phyloP scores from a whole-genome alignment of 2,888 invertebrate genomes.

The Phengaris alcon region DNA sequence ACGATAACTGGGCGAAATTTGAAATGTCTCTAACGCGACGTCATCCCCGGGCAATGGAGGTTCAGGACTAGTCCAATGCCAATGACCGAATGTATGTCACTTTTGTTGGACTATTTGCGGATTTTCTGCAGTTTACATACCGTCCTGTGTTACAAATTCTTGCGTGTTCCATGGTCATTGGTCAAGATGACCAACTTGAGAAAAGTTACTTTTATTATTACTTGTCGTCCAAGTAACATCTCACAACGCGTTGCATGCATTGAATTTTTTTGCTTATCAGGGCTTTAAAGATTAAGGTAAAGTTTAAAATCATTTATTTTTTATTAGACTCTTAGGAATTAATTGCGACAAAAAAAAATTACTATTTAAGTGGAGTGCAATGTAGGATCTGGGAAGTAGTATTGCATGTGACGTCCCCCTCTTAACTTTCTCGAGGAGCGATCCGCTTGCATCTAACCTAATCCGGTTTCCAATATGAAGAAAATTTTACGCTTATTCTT shows the following conservation, averaged over 20 bases:
- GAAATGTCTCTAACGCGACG: slow-evolving; percentile 23
- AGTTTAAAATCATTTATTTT: too few species aligned
- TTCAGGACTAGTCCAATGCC: neutral
- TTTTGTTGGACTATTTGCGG: neutral
- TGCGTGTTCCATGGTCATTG: too few species aligned
- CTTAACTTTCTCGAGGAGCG: neutral
- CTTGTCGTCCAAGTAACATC: too few species aligned
- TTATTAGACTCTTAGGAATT: neutral
- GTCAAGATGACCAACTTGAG: too few species aligned
- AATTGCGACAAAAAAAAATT: neutral
- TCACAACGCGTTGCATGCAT: too few species aligned
- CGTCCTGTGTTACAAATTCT: too few species aligned
- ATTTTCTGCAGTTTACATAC: neutral
- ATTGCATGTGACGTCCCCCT: neutral
- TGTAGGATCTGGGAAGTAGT: neutral
- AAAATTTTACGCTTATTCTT: slow-evolving; percentile 1
- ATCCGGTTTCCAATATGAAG: slow-evolving; percentile 17
- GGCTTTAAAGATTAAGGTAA: too few species aligned
- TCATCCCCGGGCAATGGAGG: neutral
- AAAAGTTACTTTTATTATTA: too few species aligned
- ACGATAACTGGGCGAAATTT: slow-evolving; percentile 34
- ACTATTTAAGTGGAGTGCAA: neutral
- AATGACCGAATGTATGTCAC: neutral
- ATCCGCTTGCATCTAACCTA: slow-evolving; percentile 6
- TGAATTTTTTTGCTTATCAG: too few species aligned